phyloP scores from a whole-genome alignment of 2,797 vertebrate species.

The Oophaga sylvatica region DNA sequence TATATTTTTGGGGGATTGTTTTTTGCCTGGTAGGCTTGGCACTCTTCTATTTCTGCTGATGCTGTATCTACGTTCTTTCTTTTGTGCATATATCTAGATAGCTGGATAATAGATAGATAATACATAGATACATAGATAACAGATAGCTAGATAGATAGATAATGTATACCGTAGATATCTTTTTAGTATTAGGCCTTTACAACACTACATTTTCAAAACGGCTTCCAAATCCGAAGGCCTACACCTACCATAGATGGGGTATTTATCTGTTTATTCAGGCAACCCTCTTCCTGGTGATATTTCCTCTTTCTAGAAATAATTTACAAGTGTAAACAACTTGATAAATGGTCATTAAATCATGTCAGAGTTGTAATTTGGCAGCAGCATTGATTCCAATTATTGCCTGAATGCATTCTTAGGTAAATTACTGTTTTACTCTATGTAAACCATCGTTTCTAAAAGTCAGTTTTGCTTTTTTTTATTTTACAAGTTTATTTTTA shows the following conservation, averaged over 20 bases:
- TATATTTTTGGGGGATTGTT: no score
- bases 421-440: background rate
- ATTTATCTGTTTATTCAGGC: background rate
- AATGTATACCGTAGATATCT: background rate
- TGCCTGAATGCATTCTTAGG: background rate
- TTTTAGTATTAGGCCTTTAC: background rate
- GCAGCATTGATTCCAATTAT: background rate
- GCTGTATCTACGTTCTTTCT: no score
- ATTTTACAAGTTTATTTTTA: background rate
- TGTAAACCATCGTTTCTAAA: background rate
- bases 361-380: background rate
- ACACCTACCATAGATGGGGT: background rate
- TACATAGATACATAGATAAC: no score
- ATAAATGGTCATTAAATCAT: constrained; percentile 22
- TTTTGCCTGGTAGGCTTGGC: no score
- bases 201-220: background rate
- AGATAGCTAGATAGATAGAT: no score
- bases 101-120: background rate
- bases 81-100: background rate
- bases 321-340: constrained; percentile 1
- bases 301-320: background rate
- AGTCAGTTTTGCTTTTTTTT: background rate
- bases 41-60: no score
- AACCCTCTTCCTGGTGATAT: constrained; percentile 7
- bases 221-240: constrained; percentile 16